Evolutionary conservation across 2,888 invertebrate species (phyloP), one percentile per base, ranked within the genome.

Genomic region (Plemyria rubiginata): DNA sequence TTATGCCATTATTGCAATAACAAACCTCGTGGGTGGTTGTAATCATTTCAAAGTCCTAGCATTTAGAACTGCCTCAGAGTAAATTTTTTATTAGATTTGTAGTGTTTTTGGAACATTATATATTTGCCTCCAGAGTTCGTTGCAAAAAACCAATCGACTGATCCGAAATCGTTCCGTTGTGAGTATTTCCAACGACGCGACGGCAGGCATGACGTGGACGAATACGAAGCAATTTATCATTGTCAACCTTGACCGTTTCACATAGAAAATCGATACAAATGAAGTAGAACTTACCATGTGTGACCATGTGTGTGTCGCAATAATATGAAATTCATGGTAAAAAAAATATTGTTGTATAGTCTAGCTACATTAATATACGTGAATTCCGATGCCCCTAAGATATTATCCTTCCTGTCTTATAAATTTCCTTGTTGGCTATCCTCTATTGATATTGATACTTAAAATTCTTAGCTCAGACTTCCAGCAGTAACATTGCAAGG

Each of bases 201-300:
- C 8, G 32, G 32, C 7, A 22, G 22, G 41, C 6, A 29, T 58
- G 52, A 52, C 58, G 58, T 46, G 52, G 46, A 46, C 38, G 38
- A 58, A 51, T 57, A 46, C 32, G 16, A 43, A 58, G 15, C 46
- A 22, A 52, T 28, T 28, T 48, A 28, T n/a, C 22, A 16, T 15
- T 22, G 7, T 46, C 43, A 12, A 28, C 62, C 57, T 66, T 66
- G 62, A 62, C 56, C 48, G 49, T 38, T 59, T 50, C 32, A 38
- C 15, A n/a, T 11, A 57, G 45, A 66, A 65, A 62, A 66, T 66
- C 66, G 46, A 60, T 66, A 54, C 41, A 53, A 13, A 32, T 32
- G 36, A 7, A 13, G 43, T 9, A 43, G 16, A 43, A 51, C 48
- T 45, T n/a, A n/a, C n/a, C n/a, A n/a, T n/a, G n/a, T n/a, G n/a